Conservation (phyloP, 64 coral and sea anemone species). For the Acropora tenuis region DNA sequence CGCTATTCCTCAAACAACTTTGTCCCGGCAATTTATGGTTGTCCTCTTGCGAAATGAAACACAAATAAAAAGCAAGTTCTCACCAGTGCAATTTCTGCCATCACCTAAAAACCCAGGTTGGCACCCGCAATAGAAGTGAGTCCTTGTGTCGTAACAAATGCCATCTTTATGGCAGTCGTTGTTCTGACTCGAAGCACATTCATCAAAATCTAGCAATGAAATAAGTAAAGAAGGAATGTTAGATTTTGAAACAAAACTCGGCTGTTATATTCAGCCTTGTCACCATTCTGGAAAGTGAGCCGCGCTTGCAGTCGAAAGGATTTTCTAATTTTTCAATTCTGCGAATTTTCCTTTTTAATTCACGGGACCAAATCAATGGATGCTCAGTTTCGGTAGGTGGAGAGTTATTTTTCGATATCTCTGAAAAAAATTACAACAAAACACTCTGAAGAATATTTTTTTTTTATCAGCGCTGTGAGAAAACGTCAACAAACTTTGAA, state of each 20-base stretch:
- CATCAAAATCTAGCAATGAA: conserved; percentile 70
- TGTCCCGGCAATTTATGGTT: no score
- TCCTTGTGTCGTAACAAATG: conserved; percentile 67
- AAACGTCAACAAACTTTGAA: no score
- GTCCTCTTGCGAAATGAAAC: background rate
- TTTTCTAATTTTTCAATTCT: no score
- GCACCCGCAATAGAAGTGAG: conserved; percentile 71
- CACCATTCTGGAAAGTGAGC: background rate
- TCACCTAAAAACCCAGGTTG: conserved; percentile 78
- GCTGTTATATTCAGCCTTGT: background rate
- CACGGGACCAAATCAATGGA: no score
- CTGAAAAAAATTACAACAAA: no score
- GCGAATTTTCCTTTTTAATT: no score
- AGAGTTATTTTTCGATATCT: no score
- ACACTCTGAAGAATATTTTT: no score
- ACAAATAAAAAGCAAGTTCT: background rate
- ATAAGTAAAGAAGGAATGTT: background rate
- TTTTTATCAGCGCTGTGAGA: no score
- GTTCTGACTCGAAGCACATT: conserved; percentile 54
- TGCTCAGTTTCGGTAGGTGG: no score
- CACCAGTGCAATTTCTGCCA: conserved; percentile 72
- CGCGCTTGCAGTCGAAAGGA: background rate
- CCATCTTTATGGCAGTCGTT: conserved; percentile 75
- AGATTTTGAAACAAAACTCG: background rate
- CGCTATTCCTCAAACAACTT: no score